phyloP scores from a whole-genome alignment of 2,797 vertebrate genomes.

The Pelodytes ibericus region DNA sequence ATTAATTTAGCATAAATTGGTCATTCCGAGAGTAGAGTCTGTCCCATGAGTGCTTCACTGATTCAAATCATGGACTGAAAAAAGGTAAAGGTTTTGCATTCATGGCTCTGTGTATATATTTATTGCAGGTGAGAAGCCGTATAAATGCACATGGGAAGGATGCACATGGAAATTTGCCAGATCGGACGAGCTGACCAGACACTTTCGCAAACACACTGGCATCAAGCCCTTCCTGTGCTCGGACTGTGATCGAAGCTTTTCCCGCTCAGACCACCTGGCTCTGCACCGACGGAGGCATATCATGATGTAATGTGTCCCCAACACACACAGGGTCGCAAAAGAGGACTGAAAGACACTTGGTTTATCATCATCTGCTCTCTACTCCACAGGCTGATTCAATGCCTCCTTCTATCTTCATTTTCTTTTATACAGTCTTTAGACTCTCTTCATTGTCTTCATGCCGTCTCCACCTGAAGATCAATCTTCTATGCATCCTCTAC shows the following conservation, averaged over 20 bases:
- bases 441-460: background rate
- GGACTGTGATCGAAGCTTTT: constrained; percentile 96
- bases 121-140: constrained; percentile 90
- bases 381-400: constrained; percentile 8
- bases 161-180: constrained; percentile 97
- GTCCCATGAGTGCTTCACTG: too few species aligned
- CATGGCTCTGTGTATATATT: background rate
- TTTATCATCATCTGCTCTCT: background rate
- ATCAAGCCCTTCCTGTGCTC: constrained; percentile 95
- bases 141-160: constrained; percentile 96
- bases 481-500: background rate
- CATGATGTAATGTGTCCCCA: constrained; percentile 86
- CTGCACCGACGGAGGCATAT: constrained; percentile 92
- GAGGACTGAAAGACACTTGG: constrained; percentile 3
- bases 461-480: background rate
- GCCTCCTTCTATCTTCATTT: background rate
- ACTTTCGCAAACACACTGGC: constrained; percentile 96
- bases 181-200: constrained; percentile 93
- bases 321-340: constrained; percentile 3
- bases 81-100: too few species aligned
- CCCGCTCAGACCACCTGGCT: constrained; percentile 94
- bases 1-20: too few species aligned
- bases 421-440: background rate
- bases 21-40: too few species aligned
- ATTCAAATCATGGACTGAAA: too few species aligned